phyloP scores from a whole-genome alignment of 2,888 invertebrate genomes.

The Eupithecia inturbata region DNA sequence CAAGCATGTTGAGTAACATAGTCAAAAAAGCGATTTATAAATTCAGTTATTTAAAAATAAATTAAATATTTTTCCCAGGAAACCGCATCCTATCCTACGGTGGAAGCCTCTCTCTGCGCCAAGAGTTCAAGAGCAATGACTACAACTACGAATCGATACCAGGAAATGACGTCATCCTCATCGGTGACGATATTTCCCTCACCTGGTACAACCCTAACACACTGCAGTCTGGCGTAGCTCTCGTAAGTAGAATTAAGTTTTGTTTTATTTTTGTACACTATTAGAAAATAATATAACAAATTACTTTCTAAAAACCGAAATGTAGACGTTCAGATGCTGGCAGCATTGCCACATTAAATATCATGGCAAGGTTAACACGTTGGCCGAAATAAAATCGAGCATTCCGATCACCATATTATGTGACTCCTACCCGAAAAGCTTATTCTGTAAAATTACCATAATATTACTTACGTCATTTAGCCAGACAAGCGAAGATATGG shows the following conservation, averaged over 20 bases:
- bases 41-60: background rate
- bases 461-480: too few species aligned
- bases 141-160: conserved; percentile 68
- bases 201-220: conserved; percentile 88
- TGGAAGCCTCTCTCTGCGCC: conserved; percentile 89
- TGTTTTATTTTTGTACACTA: too few species aligned
- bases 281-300: too few species aligned
- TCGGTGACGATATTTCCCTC: conserved; percentile 90
- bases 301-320: too few species aligned
- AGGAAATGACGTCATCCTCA: conserved; percentile 92
- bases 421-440: too few species aligned
- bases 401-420: too few species aligned
- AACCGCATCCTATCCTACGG: conserved; percentile 94
- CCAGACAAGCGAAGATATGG: too few species aligned
- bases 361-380: too few species aligned
- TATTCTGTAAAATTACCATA: too few species aligned
- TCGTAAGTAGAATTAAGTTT: conserved; percentile 79
- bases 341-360: too few species aligned
- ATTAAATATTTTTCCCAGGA: conserved; percentile 62
- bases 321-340: too few species aligned
- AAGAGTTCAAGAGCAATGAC: conserved; percentile 87
- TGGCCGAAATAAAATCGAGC: too few species aligned
- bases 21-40: background rate
- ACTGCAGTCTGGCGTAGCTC: conserved; percentile 81
- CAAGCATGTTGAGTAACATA: background rate